Conservation (phyloP, 2,113 vertebrate genomes). For the Burhinus bistriatus region DNA sequence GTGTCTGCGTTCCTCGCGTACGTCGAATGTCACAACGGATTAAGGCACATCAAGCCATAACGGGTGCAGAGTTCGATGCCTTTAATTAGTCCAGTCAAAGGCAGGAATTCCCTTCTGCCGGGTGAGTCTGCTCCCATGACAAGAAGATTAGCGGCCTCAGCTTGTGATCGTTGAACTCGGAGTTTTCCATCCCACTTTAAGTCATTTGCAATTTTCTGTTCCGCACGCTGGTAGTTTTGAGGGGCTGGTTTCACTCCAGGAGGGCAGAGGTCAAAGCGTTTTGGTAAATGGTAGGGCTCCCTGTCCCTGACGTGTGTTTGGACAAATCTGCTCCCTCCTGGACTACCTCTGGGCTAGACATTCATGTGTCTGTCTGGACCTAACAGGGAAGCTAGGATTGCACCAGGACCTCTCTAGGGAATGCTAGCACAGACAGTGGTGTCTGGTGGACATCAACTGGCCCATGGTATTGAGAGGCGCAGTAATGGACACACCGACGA, state of each 20-base stretch:
- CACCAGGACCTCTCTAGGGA: neutral
- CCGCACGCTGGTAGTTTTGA: neutral
- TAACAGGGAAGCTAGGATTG: neutral
- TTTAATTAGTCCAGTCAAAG: constrained; percentile 48
- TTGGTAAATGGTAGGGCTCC: neutral
- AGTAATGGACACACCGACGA: neutral
- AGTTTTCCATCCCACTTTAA: neutral
- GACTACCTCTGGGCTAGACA: neutral
- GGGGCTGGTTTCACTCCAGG: neutral
- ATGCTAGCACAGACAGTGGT: rapidly evolving
- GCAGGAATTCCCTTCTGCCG: constrained; percentile 50
- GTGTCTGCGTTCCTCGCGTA: neutral
- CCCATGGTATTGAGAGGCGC: neutral
- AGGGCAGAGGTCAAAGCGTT: constrained; percentile 34
- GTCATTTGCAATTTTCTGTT: constrained; percentile 30
- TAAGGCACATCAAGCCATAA: constrained; percentile 33
- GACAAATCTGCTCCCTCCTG: neutral
- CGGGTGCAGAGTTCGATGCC: constrained; percentile 20
- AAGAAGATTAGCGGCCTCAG: constrained; percentile 36
- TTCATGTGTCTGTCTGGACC: neutral
- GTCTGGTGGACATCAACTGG: neutral
- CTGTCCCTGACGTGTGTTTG: neutral
- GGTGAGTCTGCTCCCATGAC: constrained; percentile 32
- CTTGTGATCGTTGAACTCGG: neutral
- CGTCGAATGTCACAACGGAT: constrained; percentile 49